phyloP scores from a whole-genome alignment of 2,888 invertebrate species.

The Drosophila stalkeri region DNA sequence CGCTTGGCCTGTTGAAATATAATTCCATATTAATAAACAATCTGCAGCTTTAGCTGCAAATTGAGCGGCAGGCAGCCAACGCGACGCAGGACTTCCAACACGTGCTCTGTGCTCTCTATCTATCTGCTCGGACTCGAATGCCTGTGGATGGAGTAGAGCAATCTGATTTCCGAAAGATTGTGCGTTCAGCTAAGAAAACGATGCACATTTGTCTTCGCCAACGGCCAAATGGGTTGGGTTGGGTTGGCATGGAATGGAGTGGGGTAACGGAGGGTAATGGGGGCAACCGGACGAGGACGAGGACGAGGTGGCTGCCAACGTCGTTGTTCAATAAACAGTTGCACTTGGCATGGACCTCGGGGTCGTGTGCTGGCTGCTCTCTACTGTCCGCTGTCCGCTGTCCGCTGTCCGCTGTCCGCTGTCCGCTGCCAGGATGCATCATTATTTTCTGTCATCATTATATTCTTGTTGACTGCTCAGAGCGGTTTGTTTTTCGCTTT shows the following conservation, averaged over 20 bases:
- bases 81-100: constrained; percentile 39
- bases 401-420: constrained; percentile 28
- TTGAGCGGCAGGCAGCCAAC: constrained; percentile 37
- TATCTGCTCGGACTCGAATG: constrained; percentile 13
- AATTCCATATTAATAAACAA: constrained; percentile 73
- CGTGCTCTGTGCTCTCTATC: constrained; percentile 28
- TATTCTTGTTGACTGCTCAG: constrained; percentile 72
- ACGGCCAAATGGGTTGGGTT: constrained; percentile 7
- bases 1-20: constrained; percentile 49
- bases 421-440: constrained; percentile 73
- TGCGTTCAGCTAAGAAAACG: constrained; percentile 79
- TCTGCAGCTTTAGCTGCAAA: constrained; percentile 50
- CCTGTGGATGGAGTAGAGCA: constrained; percentile 43
- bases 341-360: constrained; percentile 54
- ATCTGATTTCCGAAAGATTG: constrained; percentile 74
- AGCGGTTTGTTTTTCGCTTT: constrained; percentile 27
- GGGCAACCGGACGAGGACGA: constrained; percentile 17
- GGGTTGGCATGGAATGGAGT: neutral
- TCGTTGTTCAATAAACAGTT: constrained; percentile 71
- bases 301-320: constrained; percentile 38
- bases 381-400: constrained; percentile 42
- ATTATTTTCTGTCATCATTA: constrained; percentile 81
- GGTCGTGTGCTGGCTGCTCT: constrained; percentile 8
- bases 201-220: constrained; percentile 66
- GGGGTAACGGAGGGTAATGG: neutral